Conservation (phyloP, 2,888 invertebrate species). For the Timema cristinae region DNA sequence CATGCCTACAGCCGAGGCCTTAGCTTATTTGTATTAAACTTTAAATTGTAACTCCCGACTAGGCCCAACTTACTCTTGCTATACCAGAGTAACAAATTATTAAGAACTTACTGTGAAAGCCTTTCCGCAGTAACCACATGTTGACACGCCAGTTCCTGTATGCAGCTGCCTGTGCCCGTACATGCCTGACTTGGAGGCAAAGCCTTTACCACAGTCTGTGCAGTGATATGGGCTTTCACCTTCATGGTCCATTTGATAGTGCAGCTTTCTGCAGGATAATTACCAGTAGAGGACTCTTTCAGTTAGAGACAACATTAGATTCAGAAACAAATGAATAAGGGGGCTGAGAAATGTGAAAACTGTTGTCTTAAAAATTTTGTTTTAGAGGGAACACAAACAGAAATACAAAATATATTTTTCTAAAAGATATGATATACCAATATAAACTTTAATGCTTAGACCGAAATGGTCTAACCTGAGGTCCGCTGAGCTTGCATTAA, state of each 20-base stretch:
- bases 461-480: no score
- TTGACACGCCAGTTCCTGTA: conserved; percentile 32
- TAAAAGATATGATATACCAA: background rate
- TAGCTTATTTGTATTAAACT: no score
- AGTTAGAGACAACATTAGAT: background rate
- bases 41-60: no score
- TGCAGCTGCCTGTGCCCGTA: conserved; percentile 54
- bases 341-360: background rate
- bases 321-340: background rate
- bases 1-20: no score
- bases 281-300: background rate
- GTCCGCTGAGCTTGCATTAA: no score
- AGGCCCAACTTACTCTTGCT: no score
- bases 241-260: conserved; percentile 49
- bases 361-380: background rate
- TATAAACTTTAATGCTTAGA: background rate
- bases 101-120: conserved; percentile 47
- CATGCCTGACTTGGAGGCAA: conserved; percentile 54
- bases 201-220: conserved; percentile 52
- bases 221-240: conserved; percentile 53
- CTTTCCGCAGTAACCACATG: conserved; percentile 51
- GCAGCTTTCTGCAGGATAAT: conserved; percentile 47
- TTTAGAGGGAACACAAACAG: background rate
- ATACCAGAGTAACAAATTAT: background rate
- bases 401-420: background rate